Base-by-base conservation (phyloP, 2,888 invertebrate species). In the Conistra vaccinii region DNA sequence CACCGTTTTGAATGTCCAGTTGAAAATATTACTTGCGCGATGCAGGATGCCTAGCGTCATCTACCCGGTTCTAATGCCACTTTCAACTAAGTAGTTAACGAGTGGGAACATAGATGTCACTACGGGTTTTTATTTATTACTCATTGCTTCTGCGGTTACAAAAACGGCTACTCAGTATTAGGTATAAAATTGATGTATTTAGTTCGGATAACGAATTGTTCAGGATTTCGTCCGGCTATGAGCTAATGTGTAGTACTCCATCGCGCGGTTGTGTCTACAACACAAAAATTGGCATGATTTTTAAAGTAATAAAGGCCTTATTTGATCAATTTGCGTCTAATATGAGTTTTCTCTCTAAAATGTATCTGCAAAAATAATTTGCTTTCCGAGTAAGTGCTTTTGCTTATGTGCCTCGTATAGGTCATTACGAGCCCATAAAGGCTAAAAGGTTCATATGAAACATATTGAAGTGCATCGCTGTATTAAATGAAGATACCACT, bases 31-130 rank as follows among this genome's bases (percentile, higher is more conserved):
- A 12, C 14, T 70, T 61, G 32, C 32, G 42, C 39, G 39, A 42
- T 62, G 39, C 32, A 73, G 23, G 23, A 42, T 51, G 20, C 39
- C 0, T 20, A 20, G 82, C 48, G 78, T 66, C 76, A 78, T 78
- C 78, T 78, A 76, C 20, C 39, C 63, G 20, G 14, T 20, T 42
- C 20, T 26, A 39, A 55, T 55, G 32, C 0, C 39, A 55, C 4
- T 80, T 55, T 32, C 14, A 48, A 48, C 60, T 20, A 14, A 10
- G 23, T 61, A 66, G 76, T 81, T 78, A n/a, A 32, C 7, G 5
- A 51, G 26, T 20, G 23, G 20, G 3, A 61, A 32, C n/a, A 75
- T 55, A 78, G 82, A 78, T 78, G 78, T 75, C 78, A 61, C 65
- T 81, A 61, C 32, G 4, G 10, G 45, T 73, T 53, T 58, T 45